A percentile compares a stretch with the other conserved stretches of the same genome.
Evolutionary conservation across 2,888 invertebrate species (phyloP).

Genomic region (Deilephila elpenor): DNA sequence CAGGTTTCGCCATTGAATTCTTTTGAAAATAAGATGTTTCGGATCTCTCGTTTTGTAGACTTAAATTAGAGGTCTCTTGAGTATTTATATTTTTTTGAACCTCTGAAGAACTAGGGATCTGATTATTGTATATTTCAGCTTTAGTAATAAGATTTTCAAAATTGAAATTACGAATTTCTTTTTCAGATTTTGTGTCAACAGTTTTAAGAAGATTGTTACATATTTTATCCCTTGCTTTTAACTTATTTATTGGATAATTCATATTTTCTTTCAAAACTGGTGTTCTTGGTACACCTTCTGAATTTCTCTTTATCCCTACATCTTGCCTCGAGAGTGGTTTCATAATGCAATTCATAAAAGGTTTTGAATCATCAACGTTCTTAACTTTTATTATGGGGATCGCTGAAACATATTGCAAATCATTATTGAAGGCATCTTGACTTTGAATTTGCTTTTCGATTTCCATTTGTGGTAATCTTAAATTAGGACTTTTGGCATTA

Average conservation of each 20-base stretch:
- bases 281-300: conserved; percentile 67
- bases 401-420: conserved; percentile 53
- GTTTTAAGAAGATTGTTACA: conserved; percentile 51
- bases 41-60: conserved; percentile 71
- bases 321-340: conserved; percentile 64
- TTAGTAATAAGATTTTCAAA: conserved; percentile 82
- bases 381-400: conserved; percentile 75
- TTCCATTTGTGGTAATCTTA: conserved; percentile 55
- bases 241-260: conserved; percentile 56
- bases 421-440: conserved; percentile 55
- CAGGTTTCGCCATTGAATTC: conserved; percentile 59
- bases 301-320: conserved; percentile 63
- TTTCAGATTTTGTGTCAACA: conserved; percentile 61
- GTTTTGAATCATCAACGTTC: conserved; percentile 68
- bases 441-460: conserved; percentile 57
- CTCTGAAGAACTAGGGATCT: conserved; percentile 74
- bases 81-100: conserved; percentile 71
- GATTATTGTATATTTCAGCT: conserved; percentile 79
- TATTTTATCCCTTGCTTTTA: conserved; percentile 62
- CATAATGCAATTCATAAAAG: conserved; percentile 55
- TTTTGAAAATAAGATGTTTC: conserved; percentile 82
- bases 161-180: conserved; percentile 75
- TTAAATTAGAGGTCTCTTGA: conserved; percentile 56
- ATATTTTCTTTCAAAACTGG: conserved; percentile 67
- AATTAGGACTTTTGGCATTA: conserved; percentile 60